Base-by-base conservation (phyloP, 2,113 vertebrate species). In the Orientallactaga bullata region DNA sequence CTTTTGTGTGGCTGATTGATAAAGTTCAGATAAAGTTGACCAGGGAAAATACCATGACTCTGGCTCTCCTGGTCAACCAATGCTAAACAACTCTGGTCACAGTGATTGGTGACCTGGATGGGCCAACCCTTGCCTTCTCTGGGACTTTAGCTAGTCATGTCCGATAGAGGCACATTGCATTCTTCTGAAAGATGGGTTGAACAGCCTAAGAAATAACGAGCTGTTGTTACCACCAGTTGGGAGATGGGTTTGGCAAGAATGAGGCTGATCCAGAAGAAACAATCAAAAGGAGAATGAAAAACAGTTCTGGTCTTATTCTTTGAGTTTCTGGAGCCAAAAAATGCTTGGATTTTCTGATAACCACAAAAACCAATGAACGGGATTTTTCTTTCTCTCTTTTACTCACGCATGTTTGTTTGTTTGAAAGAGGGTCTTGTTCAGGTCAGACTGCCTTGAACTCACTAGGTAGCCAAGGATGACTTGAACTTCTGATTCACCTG, bases 111-210 rank as follows among this genome's bases (percentile, higher is more conserved):
- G 65, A 90, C 80, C 28, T 85, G 13, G 16, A 28, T 32, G 61
- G 66, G 37, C 87, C 95, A 81, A 87, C 71, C 84, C n/a, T 10
- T 84, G n/a, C 17, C 13, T 86, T 77, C 78, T n/a, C 63, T 85
- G 95, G 42, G 63, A 81, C 17, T 89, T 77, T 68, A 63, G 37
- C 20, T 72, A 47, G 84, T 91, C 61, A 21, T 65, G 68, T 1
- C 39, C 58, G 30, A 28, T 61, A 72, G 35, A 66, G 3, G 5
- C 5, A n/a, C 8, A 24, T 71, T 55, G 2, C 10, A 23, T 86
- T 71, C 61, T 91, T 84, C 79, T 79, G 55, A 84, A 32, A n/a
- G 8, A 18, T 58, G 16, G 23, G 0, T 58, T 15, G 4, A 35
- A 63, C 42, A 78, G 68, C 5, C 55, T 5, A 39, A 10, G 42